phyloP scores from a whole-genome alignment of 2,113 vertebrate genomes.

The Gobius niger region DNA sequence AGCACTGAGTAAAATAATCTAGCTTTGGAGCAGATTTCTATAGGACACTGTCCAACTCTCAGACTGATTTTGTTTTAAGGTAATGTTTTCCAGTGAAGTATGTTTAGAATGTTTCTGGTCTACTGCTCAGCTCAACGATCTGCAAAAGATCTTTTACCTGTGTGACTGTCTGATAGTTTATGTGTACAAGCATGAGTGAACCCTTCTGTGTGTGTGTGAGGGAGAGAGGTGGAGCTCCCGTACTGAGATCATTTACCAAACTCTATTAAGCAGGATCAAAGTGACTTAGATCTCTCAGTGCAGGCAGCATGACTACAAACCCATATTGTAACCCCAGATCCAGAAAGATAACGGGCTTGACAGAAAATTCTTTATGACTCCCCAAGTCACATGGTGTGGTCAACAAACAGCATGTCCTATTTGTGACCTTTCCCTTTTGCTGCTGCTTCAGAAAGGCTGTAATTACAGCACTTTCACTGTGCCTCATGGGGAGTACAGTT shows the following conservation, averaged over 20 bases:
- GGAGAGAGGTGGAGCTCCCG: conserved; percentile 50
- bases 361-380: conserved; percentile 74
- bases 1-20: too few species aligned
- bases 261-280: conserved; percentile 80
- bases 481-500: conserved; percentile 9
- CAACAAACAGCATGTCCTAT: conserved; percentile 53
- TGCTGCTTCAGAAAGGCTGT: conserved; percentile 33
- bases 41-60: background rate
- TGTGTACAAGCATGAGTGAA: conserved; percentile 40
- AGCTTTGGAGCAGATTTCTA: background rate
- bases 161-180: conserved; percentile 41
- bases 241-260: conserved; percentile 79
- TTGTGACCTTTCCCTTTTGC: conserved; percentile 45
- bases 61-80: conserved; percentile 20
- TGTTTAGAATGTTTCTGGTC: conserved; percentile 56
- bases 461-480: conserved; percentile 5
- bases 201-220: conserved; percentile 19
- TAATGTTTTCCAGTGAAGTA: conserved; percentile 34
- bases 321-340: conserved; percentile 75
- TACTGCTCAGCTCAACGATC: conserved; percentile 55
- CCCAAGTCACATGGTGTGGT: conserved; percentile 71
- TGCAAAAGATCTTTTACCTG: conserved; percentile 61
- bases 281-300: conserved; percentile 73
- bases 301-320: conserved; percentile 74
- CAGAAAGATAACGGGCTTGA: conserved; percentile 63